phyloP scores from a whole-genome alignment of 2,888 invertebrate genomes.

The Hyposoter dolosus region DNA sequence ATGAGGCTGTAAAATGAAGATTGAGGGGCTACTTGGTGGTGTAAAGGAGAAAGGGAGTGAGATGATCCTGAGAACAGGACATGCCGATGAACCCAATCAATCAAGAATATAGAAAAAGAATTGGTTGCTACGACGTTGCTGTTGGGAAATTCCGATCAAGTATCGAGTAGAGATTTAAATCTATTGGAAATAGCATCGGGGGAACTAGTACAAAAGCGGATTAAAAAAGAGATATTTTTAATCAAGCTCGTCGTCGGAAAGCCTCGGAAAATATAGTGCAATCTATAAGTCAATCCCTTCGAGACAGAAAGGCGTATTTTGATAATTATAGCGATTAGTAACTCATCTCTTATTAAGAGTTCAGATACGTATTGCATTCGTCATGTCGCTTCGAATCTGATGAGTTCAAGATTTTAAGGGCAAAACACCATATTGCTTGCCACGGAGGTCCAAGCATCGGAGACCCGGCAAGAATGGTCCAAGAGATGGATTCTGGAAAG shows the following conservation, averaged over 20 bases:
- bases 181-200: slow-evolving; percentile 57
- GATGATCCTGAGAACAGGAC: slow-evolving; percentile 28
- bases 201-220: slow-evolving; percentile 53
- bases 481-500: no score
- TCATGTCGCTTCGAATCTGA: no score
- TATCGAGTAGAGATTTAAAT: slow-evolving; percentile 26
- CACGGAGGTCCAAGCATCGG: not conserved
- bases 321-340: not conserved
- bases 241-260: slow-evolving; percentile 60
- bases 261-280: slow-evolving; percentile 26
- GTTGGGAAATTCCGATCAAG: slow-evolving; percentile 41
- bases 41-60: slow-evolving; percentile 3
- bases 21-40: slow-evolving; percentile 22
- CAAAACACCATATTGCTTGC: not conserved
- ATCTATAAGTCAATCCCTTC: not conserved
- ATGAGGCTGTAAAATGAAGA: slow-evolving; percentile 11
- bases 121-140: slow-evolving; percentile 47
- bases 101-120: slow-evolving; percentile 48
- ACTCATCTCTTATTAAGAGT: not conserved
- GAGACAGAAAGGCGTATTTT: not conserved
- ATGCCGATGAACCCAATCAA: slow-evolving; percentile 36
- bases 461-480: not conserved
- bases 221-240: slow-evolving; percentile 63
- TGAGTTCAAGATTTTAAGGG: no score
- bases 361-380: not conserved